Conservation (phyloP, 2,888 invertebrate species). For the Ectropis crepuscularia region DNA sequence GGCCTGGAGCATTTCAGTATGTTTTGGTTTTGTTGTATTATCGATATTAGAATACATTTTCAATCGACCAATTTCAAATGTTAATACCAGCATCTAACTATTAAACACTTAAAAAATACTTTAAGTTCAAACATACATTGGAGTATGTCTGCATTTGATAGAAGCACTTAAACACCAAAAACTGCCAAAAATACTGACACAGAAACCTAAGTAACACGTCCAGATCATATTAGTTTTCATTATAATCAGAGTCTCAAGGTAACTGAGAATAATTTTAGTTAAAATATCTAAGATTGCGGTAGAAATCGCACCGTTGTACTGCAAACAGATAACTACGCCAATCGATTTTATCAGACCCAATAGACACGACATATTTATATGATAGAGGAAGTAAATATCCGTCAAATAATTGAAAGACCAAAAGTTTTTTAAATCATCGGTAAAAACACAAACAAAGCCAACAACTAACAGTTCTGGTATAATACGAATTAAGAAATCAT, state of each 20-base stretch:
- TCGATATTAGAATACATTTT: too few species aligned
- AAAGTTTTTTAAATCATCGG: background rate
- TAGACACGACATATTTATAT: background rate
- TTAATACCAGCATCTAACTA: too few species aligned
- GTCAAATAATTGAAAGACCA: background rate
- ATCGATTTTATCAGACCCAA: background rate
- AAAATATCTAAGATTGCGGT: constrained; percentile 3
- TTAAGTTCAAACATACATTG: too few species aligned
- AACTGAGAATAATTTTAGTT: background rate
- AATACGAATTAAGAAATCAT: constrained; percentile 2
- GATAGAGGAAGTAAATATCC: background rate
- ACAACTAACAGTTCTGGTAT: background rate
- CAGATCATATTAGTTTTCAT: background rate
- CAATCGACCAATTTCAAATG: too few species aligned
- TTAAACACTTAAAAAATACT: too few species aligned
- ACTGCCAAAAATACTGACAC: background rate
- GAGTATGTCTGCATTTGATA: too few species aligned
- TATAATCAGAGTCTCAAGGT: background rate
- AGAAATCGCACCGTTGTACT: background rate
- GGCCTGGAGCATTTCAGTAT: too few species aligned
- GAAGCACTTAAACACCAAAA: background rate
- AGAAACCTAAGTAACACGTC: background rate
- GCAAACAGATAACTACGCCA: background rate
- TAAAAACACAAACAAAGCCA: background rate
- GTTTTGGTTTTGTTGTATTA: too few species aligned